Evolutionary conservation across 1,140 invertebrate genomes (phyloP), one percentile per base, ranked within the genome.

Genomic region (Macrostomum lignano): DNA sequence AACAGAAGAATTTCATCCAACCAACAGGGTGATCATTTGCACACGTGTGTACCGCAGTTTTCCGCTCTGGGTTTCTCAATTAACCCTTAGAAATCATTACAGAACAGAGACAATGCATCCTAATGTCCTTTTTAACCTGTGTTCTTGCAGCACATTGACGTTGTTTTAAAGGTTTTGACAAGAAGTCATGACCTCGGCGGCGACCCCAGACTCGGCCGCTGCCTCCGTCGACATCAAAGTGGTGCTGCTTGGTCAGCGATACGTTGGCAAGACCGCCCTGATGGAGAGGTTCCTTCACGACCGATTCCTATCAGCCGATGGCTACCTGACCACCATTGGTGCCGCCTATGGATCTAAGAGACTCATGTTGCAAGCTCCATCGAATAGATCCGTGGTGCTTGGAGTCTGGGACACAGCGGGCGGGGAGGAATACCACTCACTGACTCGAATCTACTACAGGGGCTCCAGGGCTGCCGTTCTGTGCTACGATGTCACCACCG

Each of bases 401-500:
- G 32, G n/a, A 7, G 7, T 7, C 17, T 13, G 58, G 58, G 71
- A 73, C 42, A 73, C 71, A 5, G 69, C 70, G 6, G 71, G 71
- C 5, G 65, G 65, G 53, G 70, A 73, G 49, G 62, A 68, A 60
- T 55, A 53, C 35, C 46, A 52, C 45, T 61, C 70, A 0, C 70
- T 72, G 67, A 66, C 64, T 20, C 60, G 60, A 35, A 65, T 70
- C 39, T 73, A 72, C 53, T 73, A 72, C 41, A 55, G 70, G 39
- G 66, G 64, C 3, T 69, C 70, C 0, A 63, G 62, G 21, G 71
- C 69, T 21, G 70, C 70, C 7, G 61, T 73, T 15, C 52, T 73
- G 19, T 73, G 71, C 48, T 72, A 66, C 41, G 70, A 73, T 43
- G 49, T 72, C 0, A 60, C 61, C 10, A 60, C 64, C 26, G 41